A percentile compares a stretch with the other conserved stretches of the same genome.
Evolutionary conservation across 2,113 vertebrate species (phyloP).

Genomic region (Synodontis membranacea): DNA sequence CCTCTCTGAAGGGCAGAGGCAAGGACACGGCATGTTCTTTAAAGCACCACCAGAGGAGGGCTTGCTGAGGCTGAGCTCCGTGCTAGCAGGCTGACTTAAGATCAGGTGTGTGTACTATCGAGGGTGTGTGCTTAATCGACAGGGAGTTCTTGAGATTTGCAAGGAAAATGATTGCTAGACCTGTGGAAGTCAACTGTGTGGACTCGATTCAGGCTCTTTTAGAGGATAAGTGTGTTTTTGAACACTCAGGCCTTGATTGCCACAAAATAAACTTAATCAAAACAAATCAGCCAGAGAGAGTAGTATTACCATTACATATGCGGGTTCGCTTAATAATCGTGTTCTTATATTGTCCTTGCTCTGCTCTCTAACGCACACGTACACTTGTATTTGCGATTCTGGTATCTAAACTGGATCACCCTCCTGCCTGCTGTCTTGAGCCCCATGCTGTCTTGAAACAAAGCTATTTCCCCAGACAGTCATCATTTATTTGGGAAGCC

Average conservation of each 20-base stretch:
- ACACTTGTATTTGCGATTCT: background rate
- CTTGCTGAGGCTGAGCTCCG: constrained; percentile 17
- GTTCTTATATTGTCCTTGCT: background rate
- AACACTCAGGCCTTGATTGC: constrained; percentile 5
- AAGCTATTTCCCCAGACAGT: constrained; percentile 20
- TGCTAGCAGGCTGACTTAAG: constrained; percentile 32
- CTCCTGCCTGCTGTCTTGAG: background rate
- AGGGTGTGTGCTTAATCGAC: background rate
- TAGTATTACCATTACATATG: background rate
- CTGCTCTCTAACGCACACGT: background rate
- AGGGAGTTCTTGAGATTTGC: constrained; percentile 10
- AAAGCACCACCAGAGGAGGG: constrained; percentile 15
- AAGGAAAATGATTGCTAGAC: constrained; percentile 13
- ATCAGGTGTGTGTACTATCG: constrained; percentile 23
- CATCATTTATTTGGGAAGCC: constrained; percentile 35
- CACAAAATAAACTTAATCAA: background rate
- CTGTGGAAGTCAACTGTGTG: background rate
- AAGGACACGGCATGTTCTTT: constrained; percentile 38
- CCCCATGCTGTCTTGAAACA: constrained; percentile 15
- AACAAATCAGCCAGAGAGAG: background rate
- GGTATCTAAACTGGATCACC: constrained; percentile 22
- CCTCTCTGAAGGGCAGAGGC: constrained; percentile 35
- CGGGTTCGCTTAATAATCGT: background rate
- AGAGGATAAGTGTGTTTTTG: background rate
- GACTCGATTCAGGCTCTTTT: background rate